Evolutionary conservation across 2,797 vertebrate species (phyloP).

Genomic region (Periophthalmus magnuspinnatus): DNA sequence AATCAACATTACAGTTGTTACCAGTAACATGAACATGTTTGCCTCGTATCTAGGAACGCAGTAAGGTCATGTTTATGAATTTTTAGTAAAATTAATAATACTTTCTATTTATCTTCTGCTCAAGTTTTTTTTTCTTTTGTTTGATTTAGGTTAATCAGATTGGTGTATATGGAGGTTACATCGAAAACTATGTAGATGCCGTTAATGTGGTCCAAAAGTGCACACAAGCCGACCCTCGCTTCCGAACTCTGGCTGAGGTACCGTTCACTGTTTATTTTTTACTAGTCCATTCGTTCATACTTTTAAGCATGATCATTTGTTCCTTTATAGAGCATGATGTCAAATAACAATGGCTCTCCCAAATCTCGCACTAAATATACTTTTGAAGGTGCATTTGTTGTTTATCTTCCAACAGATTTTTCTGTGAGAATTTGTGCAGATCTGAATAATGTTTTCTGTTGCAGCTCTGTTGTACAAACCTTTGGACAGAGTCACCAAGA

Average conservation of each 20-base stretch:
- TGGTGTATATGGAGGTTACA: constrained; percentile 77
- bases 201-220: constrained; percentile 71
- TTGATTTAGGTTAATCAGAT: constrained; percentile 73
- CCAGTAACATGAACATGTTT: too few relatives aligned
- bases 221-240: constrained; percentile 66
- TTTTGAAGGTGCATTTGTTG: constrained; percentile 68
- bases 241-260: constrained; percentile 77
- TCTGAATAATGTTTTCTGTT: constrained; percentile 26
- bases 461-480: constrained; percentile 81
- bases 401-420: background rate
- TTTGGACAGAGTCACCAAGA: constrained; percentile 79
- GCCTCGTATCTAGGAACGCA: too few relatives aligned
- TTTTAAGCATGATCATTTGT: background rate
- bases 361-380: constrained; percentile 69
- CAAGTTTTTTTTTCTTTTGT: background rate
- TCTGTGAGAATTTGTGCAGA: background rate
- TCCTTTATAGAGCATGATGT: constrained; percentile 74
- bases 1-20: too few relatives aligned
- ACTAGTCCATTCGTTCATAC: too few relatives aligned
- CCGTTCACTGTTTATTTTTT: background rate
- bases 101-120: background rate
- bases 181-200: constrained; percentile 77
- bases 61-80: too few relatives aligned
- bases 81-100: too few relatives aligned
- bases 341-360: constrained; percentile 56